Base-by-base conservation (phyloP, 2,797 vertebrate genomes). In the Ptychobarbus kaznakovi region DNA sequence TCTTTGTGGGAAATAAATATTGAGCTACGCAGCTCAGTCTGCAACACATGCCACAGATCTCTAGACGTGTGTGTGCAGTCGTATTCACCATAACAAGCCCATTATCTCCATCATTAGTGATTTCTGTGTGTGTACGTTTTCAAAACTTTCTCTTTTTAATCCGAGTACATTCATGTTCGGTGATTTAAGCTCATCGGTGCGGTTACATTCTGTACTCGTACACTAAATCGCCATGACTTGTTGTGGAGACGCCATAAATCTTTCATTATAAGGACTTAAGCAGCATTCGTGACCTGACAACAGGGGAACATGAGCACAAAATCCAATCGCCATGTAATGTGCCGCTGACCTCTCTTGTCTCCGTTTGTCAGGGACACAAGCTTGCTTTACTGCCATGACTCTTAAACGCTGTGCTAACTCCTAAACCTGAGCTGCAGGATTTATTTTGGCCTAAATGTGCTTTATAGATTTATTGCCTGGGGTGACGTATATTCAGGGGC, bases 1-100 rank as follows among this genome's bases (percentile, higher is more conserved):
- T 92, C 93, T 92, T 92, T 92, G 91, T 93, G 92, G 92, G 93
- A 93, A 93, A 92, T 89, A 91, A 90, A 92, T 92, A 85, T 86
- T 90, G 87, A 89, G 91, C 92, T 89, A 90, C 87, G 63, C 44
- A 56, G 66, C 53, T 40, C 38, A 12, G 66, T 10, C 40, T 82
- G 49, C 35, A 82, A 73, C 42, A 53, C 18, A 38, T 65, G 77
- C 51, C 81, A 53, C 65, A 70, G 38, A 65, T 58, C 91, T 77
- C 42, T 38, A 22, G 46, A 40, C 32, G 32, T 1, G 13, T 6
- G 65, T 28, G 22, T 56, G 53, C 65, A 11, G 10, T 38, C 28
- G 0, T 6, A 32, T 65, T 80, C 18, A 32, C 35, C 13, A 18
- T 35, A 38, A 38, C n/a, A 53, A 69, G 4, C 3, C 18, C n/a